These are phyloP conservation scores for Peromyscus aztecus DNA, from an alignment of 2,797 vertebrate genomes.

Conservation along the genomic window DNA sequence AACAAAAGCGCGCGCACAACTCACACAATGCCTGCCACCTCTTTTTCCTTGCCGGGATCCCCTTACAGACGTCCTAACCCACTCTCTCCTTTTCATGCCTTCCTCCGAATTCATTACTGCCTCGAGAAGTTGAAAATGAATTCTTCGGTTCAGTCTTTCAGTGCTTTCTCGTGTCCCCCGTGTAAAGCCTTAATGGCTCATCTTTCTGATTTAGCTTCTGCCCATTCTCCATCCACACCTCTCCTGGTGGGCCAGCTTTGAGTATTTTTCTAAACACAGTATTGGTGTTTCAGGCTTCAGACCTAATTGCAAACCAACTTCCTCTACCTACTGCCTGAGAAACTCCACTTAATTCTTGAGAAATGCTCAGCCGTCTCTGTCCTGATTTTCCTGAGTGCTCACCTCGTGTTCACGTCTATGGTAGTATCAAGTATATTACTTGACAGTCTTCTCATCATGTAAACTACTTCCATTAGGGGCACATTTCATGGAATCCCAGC, in stretches of 20 bases:
- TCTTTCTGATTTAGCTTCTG: not conserved
- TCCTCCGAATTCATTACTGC: not conserved
- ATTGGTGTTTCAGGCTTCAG: not conserved
- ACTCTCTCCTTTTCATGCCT: not conserved
- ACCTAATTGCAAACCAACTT: slow-evolving; percentile 14
- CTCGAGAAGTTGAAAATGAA: not conserved
- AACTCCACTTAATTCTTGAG: not conserved
- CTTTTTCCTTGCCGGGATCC: not conserved
- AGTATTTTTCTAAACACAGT: not conserved
- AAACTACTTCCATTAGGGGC: not conserved
- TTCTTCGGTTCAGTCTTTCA: not conserved
- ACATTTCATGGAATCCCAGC: not conserved
- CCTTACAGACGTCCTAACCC: not conserved
- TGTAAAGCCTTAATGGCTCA: not conserved
- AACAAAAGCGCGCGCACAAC: not conserved
- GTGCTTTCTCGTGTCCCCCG: not conserved
- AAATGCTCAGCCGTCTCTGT: not conserved
- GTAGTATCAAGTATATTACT: not conserved
- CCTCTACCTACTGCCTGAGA: not conserved
- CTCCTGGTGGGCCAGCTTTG: not conserved
- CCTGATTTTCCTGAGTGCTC: not conserved
- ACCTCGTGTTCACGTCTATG: not conserved
- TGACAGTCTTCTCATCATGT: not conserved
- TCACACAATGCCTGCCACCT: not conserved
- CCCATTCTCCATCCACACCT: not conserved